Evolutionary conservation across 2,888 invertebrate species (phyloP).

Genomic region (Azorinus chamasolen): DNA sequence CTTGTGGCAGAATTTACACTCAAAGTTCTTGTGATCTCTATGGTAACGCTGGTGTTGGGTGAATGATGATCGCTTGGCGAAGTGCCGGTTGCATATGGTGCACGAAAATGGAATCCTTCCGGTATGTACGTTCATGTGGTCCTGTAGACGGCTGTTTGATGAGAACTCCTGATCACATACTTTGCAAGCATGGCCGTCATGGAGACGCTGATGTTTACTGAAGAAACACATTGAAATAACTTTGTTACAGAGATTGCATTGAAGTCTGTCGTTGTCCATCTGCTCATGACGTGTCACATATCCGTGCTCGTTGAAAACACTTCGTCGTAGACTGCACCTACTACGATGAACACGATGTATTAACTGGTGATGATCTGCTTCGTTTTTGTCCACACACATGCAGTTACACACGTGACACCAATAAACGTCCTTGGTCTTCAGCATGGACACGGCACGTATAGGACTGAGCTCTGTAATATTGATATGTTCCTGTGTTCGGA

Average conservation of each 20-base stretch:
- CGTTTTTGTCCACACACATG: constrained; percentile 37
- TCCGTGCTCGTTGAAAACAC: constrained; percentile 32
- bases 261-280: constrained; percentile 38
- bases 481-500: neutral
- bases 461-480: neutral
- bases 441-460: too few relatives aligned
- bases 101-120: constrained; percentile 49
- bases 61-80: constrained; percentile 57
- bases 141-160: constrained; percentile 56
- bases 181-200: constrained; percentile 56
- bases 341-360: constrained; percentile 27
- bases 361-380: constrained; percentile 45
- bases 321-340: constrained; percentile 35
- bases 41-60: constrained; percentile 63
- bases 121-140: constrained; percentile 55
- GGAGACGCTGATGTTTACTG: constrained; percentile 56
- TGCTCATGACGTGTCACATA: constrained; percentile 44
- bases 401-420: constrained; percentile 63
- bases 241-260: constrained; percentile 59
- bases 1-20: constrained; percentile 54
- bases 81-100: constrained; percentile 48
- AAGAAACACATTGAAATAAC: constrained; percentile 55
- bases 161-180: constrained; percentile 56
- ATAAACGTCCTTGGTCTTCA: constrained; percentile 10
- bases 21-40: constrained; percentile 47